Evolutionary conservation across 1,140 invertebrate genomes (phyloP).

Genomic region (Nixonia krombeini): DNA sequence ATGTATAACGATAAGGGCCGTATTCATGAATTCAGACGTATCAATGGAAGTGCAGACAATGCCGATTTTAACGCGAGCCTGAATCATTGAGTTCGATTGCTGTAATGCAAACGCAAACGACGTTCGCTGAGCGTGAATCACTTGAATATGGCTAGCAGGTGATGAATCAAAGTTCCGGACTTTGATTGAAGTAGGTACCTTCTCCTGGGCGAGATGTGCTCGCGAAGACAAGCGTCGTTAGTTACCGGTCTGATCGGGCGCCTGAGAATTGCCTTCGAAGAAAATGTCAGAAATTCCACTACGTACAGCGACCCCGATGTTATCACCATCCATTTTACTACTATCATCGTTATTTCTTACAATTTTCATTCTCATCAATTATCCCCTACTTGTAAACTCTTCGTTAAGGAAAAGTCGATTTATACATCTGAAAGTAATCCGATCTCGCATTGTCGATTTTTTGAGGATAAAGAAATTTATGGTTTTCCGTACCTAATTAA

Average conservation of each 20-base stretch:
- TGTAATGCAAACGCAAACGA: constrained; percentile 14
- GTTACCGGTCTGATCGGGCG: constrained; percentile 8
- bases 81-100: constrained; percentile 29
- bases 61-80: constrained; percentile 19
- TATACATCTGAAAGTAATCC: no score
- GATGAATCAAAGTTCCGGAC: constrained; percentile 12
- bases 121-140: constrained; percentile 17
- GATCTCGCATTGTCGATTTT: no score
- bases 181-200: constrained; percentile 15
- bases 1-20: constrained; percentile 32
- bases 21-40: constrained; percentile 23
- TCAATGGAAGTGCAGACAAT: constrained; percentile 22
- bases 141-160: constrained; percentile 13
- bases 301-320: no score
- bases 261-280: not conserved
- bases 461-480: no score
- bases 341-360: no score
- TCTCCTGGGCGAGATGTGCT: constrained; percentile 7
- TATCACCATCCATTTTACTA: no score
- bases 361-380: no score
- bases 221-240: constrained; percentile 7
- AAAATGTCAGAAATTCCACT: no score
- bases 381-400: no score
- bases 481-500: no score
- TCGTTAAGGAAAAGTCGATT: no score